Evolutionary conservation across 2,888 invertebrate species (phyloP).

Genomic region (Cephus pulcher): DNA sequence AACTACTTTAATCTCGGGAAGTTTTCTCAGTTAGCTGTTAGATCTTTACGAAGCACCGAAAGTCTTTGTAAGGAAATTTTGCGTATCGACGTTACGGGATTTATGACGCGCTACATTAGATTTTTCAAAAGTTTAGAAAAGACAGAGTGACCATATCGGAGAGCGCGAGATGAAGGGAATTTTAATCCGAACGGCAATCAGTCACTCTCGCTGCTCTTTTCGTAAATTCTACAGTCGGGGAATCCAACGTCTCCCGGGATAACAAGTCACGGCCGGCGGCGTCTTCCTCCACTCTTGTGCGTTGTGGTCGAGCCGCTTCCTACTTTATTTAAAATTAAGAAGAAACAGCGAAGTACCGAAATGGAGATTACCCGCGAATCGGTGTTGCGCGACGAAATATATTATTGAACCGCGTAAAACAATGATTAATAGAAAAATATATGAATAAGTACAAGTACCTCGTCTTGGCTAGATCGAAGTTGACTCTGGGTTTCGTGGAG

Average conservation of each 20-base stretch:
- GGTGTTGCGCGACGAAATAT: not conserved
- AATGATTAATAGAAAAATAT: not conserved
- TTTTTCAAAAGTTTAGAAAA: not conserved
- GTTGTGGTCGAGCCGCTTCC: not conserved
- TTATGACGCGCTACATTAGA: not conserved
- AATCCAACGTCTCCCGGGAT: not conserved
- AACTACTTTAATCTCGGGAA: not conserved
- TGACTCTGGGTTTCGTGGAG: not conserved
- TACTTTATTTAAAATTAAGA: not conserved
- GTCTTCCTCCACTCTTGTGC: not conserved
- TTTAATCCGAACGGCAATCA: not conserved
- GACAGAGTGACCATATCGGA: not conserved
- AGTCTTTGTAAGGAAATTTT: not conserved
- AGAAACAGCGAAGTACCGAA: not conserved
- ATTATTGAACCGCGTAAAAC: rapidly evolving
- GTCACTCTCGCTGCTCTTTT: not conserved
- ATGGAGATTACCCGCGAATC: not conserved
- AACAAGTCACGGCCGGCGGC: not conserved
- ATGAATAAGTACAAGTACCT: not conserved
- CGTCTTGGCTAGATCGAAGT: not conserved
- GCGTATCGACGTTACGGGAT: too few species aligned
- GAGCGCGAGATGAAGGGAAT: not conserved
- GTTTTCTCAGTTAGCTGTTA: not conserved
- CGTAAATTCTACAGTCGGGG: not conserved
- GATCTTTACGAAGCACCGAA: too few species aligned